phyloP scores from a whole-genome alignment of 2,113 vertebrate species.

The Sinocyclocheilus anshuiensis region DNA sequence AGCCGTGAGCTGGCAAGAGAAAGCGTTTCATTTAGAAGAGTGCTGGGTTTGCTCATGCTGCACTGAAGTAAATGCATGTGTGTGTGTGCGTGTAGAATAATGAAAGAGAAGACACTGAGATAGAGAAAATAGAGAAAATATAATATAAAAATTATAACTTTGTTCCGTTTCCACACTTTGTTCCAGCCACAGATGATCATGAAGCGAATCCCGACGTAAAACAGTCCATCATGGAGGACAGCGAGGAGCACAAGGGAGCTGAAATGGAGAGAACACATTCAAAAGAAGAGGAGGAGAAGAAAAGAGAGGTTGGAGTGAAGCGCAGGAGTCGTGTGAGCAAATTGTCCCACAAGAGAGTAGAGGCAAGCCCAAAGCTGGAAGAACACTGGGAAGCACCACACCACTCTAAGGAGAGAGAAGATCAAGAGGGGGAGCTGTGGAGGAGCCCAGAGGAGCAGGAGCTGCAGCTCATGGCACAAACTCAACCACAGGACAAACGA shows the following conservation, averaged over 20 bases:
- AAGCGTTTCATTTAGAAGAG: constrained; percentile 63
- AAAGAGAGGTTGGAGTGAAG: constrained; percentile 65
- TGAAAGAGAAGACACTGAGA: neutral
- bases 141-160: neutral
- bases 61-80: constrained; percentile 36
- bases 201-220: constrained; percentile 61
- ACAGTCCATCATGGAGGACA: constrained; percentile 60
- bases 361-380: constrained; percentile 24
- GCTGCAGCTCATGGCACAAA: constrained; percentile 74
- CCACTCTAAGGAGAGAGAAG: constrained; percentile 77
- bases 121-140: neutral
- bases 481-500: constrained; percentile 78
- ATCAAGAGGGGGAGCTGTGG: constrained; percentile 62
- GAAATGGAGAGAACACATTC: constrained; percentile 46
- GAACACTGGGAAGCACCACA: constrained; percentile 64
- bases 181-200: constrained; percentile 9
- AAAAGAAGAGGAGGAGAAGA: constrained; percentile 54
- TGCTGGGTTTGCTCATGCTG: constrained; percentile 61
- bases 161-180: neutral
- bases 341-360: constrained; percentile 66
- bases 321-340: constrained; percentile 80
- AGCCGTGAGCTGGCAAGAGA: constrained; percentile 61
- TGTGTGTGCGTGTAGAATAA: neutral
- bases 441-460: constrained; percentile 73
- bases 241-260: constrained; percentile 49